phyloP scores from a whole-genome alignment of 2,888 invertebrate genomes.

The Noctua fimbriata region DNA sequence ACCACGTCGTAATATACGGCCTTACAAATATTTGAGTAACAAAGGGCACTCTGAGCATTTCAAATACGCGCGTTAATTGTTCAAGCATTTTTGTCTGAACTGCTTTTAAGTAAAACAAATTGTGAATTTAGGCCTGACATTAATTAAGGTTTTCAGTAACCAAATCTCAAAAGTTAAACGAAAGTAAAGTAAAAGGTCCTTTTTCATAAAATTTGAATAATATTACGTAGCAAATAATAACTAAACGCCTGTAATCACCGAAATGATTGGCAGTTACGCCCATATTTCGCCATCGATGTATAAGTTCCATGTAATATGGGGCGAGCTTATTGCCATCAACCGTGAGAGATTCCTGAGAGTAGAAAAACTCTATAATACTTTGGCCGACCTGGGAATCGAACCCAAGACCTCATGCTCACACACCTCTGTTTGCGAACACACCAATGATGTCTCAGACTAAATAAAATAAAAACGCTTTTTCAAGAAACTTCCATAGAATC shows the following conservation, averaged over 20 bases:
- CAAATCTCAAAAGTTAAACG: neutral
- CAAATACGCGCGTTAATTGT: conserved; percentile 1
- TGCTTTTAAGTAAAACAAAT: conserved; percentile 17
- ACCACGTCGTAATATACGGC: neutral
- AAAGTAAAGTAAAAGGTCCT: neutral
- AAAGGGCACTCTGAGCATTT: conserved; percentile 2
- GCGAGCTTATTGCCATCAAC: neutral
- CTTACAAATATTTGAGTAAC: conserved; percentile 33
- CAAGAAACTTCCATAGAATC: neutral
- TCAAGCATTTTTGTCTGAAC: conserved; percentile 1
- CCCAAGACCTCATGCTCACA: neutral
- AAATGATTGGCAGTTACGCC: neutral
- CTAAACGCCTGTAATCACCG: neutral
- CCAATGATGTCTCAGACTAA: neutral
- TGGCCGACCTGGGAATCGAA: neutral
- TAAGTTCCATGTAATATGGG: neutral
- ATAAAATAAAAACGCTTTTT: neutral
- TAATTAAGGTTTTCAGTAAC: neutral
- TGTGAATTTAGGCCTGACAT: conserved; percentile 2
- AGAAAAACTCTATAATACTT: neutral
- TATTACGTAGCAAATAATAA: neutral
- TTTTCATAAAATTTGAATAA: neutral
- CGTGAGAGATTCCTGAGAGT: neutral
- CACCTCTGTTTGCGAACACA: neutral
- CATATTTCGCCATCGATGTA: neutral